Percentiles rank a stretch among this genome's conserved stretches.
These are phyloP conservation scores for Macrotrachela quadricornifera DNA, from an alignment of 1,140 invertebrate genomes.

Conservation along the genomic window DNA sequence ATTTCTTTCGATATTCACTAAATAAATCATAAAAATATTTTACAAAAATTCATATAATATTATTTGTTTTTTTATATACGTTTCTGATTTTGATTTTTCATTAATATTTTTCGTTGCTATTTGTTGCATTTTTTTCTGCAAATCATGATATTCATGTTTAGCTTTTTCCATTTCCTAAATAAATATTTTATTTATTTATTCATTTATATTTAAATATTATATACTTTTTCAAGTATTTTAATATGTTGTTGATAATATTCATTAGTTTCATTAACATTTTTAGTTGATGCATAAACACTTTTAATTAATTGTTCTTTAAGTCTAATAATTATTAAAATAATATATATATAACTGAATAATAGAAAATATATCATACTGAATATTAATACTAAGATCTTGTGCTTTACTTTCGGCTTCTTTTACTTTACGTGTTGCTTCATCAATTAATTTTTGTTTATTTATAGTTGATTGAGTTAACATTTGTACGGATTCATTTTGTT, in stretches of 20 bases:
- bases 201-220: conserved; percentile 16
- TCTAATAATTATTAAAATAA: no score
- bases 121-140: conserved; percentile 17
- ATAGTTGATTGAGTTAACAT: no score
- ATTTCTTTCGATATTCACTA: conserved; percentile 20
- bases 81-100: conserved; percentile 34
- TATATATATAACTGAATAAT: no score
- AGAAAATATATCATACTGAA: background rate
- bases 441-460: no score
- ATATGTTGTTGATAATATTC: conserved; percentile 48
- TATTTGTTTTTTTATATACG: conserved; percentile 33
- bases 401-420: no score
- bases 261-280: conserved; percentile 44
- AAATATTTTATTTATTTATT: background rate
- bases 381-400: background rate
- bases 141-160: conserved; percentile 18
- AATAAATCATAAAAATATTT: background rate
- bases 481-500: no score
- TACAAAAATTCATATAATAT: no score
- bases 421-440: no score
- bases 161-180: conserved; percentile 19
- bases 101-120: conserved; percentile 12
- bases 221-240: conserved; percentile 35
- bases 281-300: conserved; percentile 46
- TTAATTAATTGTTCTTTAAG: conserved; percentile 47